phyloP scores from a whole-genome alignment of 2,797 vertebrate genomes.

The Sebastes steindachneri region DNA sequence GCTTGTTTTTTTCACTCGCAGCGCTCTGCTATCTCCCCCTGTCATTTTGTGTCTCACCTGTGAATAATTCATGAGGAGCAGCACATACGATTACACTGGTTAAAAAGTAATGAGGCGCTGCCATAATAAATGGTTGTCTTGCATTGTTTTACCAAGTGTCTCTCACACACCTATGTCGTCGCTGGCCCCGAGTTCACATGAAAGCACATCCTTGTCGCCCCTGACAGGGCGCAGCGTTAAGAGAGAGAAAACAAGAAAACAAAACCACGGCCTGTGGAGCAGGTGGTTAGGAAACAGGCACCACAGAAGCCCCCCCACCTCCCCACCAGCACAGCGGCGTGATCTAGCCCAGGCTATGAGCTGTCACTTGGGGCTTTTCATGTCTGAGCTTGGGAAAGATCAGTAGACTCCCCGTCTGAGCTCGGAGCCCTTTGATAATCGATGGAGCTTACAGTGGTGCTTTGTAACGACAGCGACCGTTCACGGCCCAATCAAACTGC shows the following conservation, averaged over 20 bases:
- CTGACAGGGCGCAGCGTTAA: constrained; percentile 61
- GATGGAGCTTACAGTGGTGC: constrained; percentile 78
- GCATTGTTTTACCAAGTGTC: constrained; percentile 81
- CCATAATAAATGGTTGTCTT: constrained; percentile 80
- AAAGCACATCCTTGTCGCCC: constrained; percentile 67
- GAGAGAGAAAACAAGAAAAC: constrained; percentile 73
- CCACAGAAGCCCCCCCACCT: constrained; percentile 33
- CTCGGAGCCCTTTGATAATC: constrained; percentile 81
- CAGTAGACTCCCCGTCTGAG: constrained; percentile 77
- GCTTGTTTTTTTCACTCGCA: constrained; percentile 48
- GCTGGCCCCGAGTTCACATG: constrained; percentile 69
- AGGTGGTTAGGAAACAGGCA: constrained; percentile 74
- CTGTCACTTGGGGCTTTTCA: constrained; percentile 82
- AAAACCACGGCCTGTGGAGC: constrained; percentile 71
- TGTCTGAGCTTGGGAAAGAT: constrained; percentile 82
- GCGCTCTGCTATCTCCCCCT: constrained; percentile 51
- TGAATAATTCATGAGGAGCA: constrained; percentile 83
- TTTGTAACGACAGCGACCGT: constrained; percentile 75
- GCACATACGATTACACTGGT: constrained; percentile 79
- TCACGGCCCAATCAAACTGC: constrained; percentile 74
- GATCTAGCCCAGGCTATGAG: constrained; percentile 78
- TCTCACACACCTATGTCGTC: constrained; percentile 58
- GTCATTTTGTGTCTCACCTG: constrained; percentile 76
- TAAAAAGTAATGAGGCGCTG: constrained; percentile 83
- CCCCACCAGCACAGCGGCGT: constrained; percentile 48